A percentile compares a stretch with the other conserved stretches of the same genome.
phyloP scores from a whole-genome alignment of 2,888 invertebrate genomes.

The Acleris sparsana region DNA sequence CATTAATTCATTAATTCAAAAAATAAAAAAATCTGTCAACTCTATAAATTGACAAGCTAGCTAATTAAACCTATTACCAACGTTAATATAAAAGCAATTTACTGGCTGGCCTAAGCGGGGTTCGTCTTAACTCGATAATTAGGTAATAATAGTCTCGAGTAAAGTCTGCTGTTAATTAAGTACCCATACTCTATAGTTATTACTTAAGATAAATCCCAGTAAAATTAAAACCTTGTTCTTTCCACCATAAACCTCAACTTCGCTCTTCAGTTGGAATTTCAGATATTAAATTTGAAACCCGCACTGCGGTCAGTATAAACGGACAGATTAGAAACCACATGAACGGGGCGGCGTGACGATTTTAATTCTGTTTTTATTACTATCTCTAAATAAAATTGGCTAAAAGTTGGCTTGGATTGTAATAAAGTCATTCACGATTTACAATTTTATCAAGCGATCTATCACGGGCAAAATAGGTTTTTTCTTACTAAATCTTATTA shows the following conservation, averaged over 20 bases:
- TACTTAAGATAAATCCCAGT: constrained; percentile 20
- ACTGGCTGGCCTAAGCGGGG: constrained; percentile 4
- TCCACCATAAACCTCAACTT: neutral
- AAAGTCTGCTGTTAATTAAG: constrained; percentile 45
- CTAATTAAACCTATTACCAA: neutral
- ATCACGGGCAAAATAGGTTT: too few relatives aligned
- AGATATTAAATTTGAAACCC: constrained; percentile 3
- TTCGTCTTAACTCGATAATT: constrained; percentile 47
- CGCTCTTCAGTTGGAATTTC: neutral
- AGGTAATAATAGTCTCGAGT: constrained; percentile 45
- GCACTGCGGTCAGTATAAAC: constrained; percentile 27
- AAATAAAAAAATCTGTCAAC: too few relatives aligned
- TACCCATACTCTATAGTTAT: constrained; percentile 40
- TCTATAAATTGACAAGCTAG: too few relatives aligned
- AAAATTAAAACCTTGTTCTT: too few relatives aligned
- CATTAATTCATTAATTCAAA: too few relatives aligned
- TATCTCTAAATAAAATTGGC: constrained; percentile 17
- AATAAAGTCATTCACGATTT: constrained; percentile 20
- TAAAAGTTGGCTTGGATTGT: constrained; percentile 1
- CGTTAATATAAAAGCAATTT: constrained; percentile 6
- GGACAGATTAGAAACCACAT: constrained; percentile 26
- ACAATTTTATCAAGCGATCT: constrained; percentile 9
- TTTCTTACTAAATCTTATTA: too few relatives aligned
- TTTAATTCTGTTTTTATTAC: constrained; percentile 35
- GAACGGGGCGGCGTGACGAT: constrained; percentile 16